phyloP scores from a whole-genome alignment of 2,113 vertebrate genomes.

The Mungos mungo region DNA sequence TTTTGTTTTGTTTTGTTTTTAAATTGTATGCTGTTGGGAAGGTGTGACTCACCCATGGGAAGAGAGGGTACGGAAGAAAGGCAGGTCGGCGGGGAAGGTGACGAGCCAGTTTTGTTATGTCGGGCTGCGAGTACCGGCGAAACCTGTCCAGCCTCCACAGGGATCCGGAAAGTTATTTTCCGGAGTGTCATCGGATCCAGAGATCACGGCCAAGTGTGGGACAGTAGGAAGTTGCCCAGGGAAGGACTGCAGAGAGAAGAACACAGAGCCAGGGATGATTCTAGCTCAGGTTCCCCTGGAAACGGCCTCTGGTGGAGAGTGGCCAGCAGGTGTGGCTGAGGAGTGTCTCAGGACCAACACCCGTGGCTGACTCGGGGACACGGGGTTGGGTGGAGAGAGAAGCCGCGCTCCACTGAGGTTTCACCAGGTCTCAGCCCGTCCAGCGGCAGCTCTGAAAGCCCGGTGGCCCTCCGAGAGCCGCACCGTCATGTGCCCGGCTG shows the following conservation, averaged over 20 bases:
- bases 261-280: neutral
- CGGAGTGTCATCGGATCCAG: neutral
- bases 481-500: fast-evolving
- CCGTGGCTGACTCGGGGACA: fast-evolving
- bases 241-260: neutral
- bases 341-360: neutral
- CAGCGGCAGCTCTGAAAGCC: too few species aligned
- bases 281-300: neutral
- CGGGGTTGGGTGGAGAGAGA: neutral
- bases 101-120: neutral
- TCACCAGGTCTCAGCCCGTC: neutral
- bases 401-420: fast-evolving
- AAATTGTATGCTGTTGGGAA: neutral
- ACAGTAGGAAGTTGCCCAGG: neutral
- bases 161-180: neutral
- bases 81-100: neutral
- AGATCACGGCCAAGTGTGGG: neutral
- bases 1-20: neutral
- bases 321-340: fast-evolving
- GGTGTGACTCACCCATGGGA: neutral
- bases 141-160: neutral
- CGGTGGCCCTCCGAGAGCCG: fast-evolving
- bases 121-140: neutral
- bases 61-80: neutral
- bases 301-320: neutral